These are phyloP conservation scores for Drosophila navojoa DNA, from an alignment of 1,140 invertebrate genomes.

Conservation along the genomic window DNA sequence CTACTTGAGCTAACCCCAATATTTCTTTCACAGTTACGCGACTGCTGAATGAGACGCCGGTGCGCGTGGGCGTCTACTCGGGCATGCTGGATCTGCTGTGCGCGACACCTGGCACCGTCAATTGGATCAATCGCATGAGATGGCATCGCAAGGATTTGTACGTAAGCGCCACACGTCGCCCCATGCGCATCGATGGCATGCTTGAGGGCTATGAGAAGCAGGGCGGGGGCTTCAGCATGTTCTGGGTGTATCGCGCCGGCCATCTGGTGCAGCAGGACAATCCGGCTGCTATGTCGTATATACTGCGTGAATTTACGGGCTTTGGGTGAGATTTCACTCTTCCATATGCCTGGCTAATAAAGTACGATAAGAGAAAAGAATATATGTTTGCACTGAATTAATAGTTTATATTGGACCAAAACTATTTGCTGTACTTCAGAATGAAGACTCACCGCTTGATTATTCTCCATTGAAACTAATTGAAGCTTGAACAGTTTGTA, in stretches of 20 bases:
- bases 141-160: constrained; percentile 87
- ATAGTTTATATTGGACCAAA: too few species aligned
- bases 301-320: constrained; percentile 64
- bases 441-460: too few species aligned
- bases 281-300: constrained; percentile 72
- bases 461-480: not conserved
- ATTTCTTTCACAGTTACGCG: constrained; percentile 86
- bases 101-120: constrained; percentile 87
- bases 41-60: constrained; percentile 87
- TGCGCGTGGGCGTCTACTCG: constrained; percentile 76
- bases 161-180: constrained; percentile 84
- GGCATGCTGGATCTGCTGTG: constrained; percentile 89
- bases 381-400: too few species aligned
- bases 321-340: constrained; percentile 36
- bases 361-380: constrained; percentile 7
- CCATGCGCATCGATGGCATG: constrained; percentile 85
- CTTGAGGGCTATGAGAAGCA: constrained; percentile 88
- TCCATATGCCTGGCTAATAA: constrained; percentile 20
- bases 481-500: too few species aligned
- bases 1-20: not conserved
- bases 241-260: constrained; percentile 88
- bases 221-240: constrained; percentile 88
- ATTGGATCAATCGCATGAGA: constrained; percentile 89
- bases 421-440: too few species aligned
- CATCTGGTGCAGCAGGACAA: constrained; percentile 86